Evolutionary conservation across 2,113 vertebrate species (phyloP).

Genomic region (Todiramphus saurophagus): DNA sequence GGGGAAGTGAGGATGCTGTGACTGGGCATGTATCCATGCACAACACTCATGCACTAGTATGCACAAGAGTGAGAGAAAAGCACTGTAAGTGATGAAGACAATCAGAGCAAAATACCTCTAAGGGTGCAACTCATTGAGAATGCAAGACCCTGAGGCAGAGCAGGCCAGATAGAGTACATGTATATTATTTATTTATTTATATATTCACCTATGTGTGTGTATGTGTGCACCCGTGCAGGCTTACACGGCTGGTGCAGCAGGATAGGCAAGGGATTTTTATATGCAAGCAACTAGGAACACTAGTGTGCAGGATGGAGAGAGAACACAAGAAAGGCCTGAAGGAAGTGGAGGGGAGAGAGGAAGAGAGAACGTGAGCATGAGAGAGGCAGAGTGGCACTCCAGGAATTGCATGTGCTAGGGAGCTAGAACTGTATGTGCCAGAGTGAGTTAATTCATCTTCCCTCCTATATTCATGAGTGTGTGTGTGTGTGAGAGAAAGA

Average conservation of each 20-base stretch:
- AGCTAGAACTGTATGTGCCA: background rate
- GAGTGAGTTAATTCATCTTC: constrained; percentile 17
- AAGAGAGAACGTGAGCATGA: background rate
- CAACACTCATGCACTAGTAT: background rate
- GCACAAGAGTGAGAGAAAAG: background rate
- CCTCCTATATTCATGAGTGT: background rate
- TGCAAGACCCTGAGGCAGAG: background rate
- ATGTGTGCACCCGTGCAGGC: background rate
- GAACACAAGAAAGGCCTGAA: background rate
- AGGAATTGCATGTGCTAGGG: constrained; percentile 27
- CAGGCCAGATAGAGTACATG: background rate
- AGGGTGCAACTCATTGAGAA: background rate
- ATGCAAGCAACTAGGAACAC: background rate
- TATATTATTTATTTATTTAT: background rate
- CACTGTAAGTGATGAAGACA: background rate
- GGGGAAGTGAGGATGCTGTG: background rate
- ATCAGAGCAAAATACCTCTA: background rate
- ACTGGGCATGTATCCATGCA: background rate
- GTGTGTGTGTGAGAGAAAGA: background rate
- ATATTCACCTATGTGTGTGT: background rate
- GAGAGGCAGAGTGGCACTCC: background rate
- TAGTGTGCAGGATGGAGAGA: background rate
- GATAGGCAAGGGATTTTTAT: background rate
- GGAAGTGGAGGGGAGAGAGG: background rate
- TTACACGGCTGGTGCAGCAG: background rate